Conservation (phyloP, 2,888 invertebrate genomes). For the Carpatolechia fugitivella region DNA sequence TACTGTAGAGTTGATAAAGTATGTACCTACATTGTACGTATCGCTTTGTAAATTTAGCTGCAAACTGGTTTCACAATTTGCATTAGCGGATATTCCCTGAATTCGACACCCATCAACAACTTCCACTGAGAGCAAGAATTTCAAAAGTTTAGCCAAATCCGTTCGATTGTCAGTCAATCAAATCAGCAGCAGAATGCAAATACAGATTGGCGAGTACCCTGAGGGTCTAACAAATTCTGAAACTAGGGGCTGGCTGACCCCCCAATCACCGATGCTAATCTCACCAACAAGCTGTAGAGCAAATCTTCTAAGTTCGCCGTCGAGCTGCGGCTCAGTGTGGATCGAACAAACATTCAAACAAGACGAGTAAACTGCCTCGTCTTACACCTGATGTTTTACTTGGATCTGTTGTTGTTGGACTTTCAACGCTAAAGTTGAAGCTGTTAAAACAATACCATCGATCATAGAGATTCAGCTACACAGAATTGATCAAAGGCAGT, state of each 20-base stretch:
- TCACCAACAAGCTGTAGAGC: constrained; percentile 42
- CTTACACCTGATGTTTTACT: constrained; percentile 54
- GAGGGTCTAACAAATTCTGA: constrained; percentile 31
- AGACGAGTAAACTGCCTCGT: constrained; percentile 41
- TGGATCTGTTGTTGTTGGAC: constrained; percentile 37
- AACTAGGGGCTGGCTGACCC: constrained; percentile 40
- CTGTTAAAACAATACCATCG: background rate
- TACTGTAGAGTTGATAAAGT: background rate
- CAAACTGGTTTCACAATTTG: too few relatives aligned
- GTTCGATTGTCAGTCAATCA: constrained; percentile 4
- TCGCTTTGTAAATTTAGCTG: too few relatives aligned
- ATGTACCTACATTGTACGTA: too few relatives aligned
- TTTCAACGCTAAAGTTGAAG: background rate
- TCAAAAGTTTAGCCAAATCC: background rate
- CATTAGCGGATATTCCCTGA: too few relatives aligned
- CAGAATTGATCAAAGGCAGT: too few relatives aligned
- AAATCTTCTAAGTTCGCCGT: constrained; percentile 50
- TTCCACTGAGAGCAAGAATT: too few relatives aligned
- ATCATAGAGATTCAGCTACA: background rate
- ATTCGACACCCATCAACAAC: too few relatives aligned
- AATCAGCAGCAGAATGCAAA: constrained; percentile 6
- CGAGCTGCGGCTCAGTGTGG: constrained; percentile 42
- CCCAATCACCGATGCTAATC: constrained; percentile 59
- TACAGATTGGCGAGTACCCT: constrained; percentile 17
- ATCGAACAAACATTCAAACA: constrained; percentile 54